A percentile compares a stretch with the other conserved stretches of the same genome.
Conservation (phyloP, 2,797 vertebrate genomes). For the Gila robusta region DNA sequence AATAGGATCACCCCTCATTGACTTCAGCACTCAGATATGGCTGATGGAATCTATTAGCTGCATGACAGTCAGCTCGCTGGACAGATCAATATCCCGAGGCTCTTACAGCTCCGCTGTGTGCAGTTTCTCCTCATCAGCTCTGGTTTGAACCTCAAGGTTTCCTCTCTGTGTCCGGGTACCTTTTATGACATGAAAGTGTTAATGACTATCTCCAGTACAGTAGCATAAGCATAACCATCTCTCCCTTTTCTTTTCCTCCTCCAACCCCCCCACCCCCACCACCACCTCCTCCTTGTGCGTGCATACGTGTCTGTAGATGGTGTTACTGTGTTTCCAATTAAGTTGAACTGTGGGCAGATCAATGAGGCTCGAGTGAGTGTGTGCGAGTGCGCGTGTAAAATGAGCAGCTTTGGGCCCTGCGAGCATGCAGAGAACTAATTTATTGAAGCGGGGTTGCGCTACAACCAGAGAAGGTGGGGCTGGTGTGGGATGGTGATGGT, state of each 20-base stretch:
- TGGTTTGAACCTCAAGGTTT: constrained; percentile 67
- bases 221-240: constrained; percentile 19
- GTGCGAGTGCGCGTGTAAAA: constrained; percentile 67
- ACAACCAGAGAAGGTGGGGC: constrained; percentile 42
- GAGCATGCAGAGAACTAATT: constrained; percentile 83
- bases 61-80: constrained; percentile 80
- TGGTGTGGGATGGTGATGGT: constrained; percentile 18
- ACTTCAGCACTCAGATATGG: constrained; percentile 77
- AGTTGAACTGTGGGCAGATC: constrained; percentile 82
- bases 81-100: constrained; percentile 77
- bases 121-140: constrained; percentile 76
- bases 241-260: constrained; percentile 3
- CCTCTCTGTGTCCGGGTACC: background rate
- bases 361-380: constrained; percentile 79
- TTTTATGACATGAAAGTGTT: constrained; percentile 37
- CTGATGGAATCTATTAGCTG: constrained; percentile 83
- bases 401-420: constrained; percentile 81
- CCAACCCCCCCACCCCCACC: background rate
- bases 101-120: constrained; percentile 76
- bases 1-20: constrained; percentile 83
- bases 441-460: constrained; percentile 73
- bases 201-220: constrained; percentile 39
- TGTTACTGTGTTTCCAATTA: constrained; percentile 84
- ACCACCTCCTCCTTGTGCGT: constrained; percentile 5
- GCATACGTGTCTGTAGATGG: constrained; percentile 72